These are phyloP conservation scores for Hypomesus transpacificus DNA, from an alignment of 2,113 vertebrate genomes.

Conservation along the genomic window DNA sequence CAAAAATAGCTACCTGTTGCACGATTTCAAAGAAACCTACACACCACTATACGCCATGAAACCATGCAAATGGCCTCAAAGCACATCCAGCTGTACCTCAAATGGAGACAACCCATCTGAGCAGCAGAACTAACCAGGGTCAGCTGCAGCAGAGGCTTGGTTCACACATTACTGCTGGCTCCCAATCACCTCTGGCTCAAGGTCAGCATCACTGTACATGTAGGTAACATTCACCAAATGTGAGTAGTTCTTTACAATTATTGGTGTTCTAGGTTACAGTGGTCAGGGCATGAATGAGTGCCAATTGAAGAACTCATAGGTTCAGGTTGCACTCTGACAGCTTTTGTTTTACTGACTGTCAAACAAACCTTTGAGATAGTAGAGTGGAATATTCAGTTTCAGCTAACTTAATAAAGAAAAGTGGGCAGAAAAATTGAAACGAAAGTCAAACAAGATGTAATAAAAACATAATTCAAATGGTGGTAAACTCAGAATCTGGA, in stretches of 20 bases:
- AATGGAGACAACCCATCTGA: not conserved
- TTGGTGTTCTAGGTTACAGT: no score
- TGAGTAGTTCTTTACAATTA: not conserved
- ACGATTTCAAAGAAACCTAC: not conserved
- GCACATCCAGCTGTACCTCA: not conserved
- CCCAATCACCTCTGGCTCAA: not conserved
- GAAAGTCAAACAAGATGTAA: not conserved
- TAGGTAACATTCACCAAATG: not conserved
- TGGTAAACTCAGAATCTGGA: slow-evolving; percentile 8
- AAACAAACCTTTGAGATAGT: not conserved
- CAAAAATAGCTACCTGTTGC: not conserved
- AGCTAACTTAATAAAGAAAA: not conserved
- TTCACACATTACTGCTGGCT: slow-evolving; percentile 1
- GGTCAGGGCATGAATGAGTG: no score
- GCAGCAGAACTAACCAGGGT: slow-evolving; percentile 1
- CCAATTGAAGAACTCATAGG: no score
- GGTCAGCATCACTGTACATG: not conserved
- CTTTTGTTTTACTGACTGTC: not conserved
- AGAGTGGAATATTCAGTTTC: not conserved
- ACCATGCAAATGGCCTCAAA: not conserved
- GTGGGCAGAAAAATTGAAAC: not conserved
- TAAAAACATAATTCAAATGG: not conserved
- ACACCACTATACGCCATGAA: not conserved
- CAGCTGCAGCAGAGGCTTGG: not conserved
- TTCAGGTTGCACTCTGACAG: no score